Evolutionary conservation across 2,888 invertebrate genomes (phyloP).

Genomic region (Limenitis camilla): DNA sequence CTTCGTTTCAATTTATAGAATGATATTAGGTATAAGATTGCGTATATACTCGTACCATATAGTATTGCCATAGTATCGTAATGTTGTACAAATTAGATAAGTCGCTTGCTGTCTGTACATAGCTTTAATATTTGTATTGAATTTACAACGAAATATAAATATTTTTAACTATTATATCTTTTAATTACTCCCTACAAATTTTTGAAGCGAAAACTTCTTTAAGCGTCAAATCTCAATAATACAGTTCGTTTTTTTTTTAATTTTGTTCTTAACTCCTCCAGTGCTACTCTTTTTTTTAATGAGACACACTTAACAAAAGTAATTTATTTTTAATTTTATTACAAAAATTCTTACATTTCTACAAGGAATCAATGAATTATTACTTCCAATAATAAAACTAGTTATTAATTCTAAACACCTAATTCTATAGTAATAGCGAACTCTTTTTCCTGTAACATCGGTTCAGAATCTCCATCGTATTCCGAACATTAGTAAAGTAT

Average conservation of each 20-base stretch:
- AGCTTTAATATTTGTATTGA: slow-evolving; percentile 5
- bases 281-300: too few relatives aligned
- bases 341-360: too few relatives aligned
- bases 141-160: slow-evolving; percentile 15
- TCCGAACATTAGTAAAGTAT: slow-evolving; percentile 36
- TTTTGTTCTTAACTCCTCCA: too few relatives aligned
- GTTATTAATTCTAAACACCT: too few relatives aligned
- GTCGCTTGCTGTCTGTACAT: not conserved
- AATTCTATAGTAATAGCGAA: not conserved
- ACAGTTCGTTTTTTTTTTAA: too few relatives aligned
- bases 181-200: too few relatives aligned
- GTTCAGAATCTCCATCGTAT: slow-evolving; percentile 33
- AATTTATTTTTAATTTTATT: too few relatives aligned
- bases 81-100: slow-evolving; percentile 19
- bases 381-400: too few relatives aligned
- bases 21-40: not conserved
- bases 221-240: too few relatives aligned
- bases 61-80: slow-evolving; percentile 25
- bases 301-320: too few relatives aligned
- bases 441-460: slow-evolving; percentile 36
- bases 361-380: too few relatives aligned
- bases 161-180: not conserved
- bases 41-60: slow-evolving; percentile 11
- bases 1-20: not conserved
- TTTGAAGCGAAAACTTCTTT: too few relatives aligned